phyloP scores from a whole-genome alignment of 2,797 vertebrate species.

The Mastacembelus armatus region DNA sequence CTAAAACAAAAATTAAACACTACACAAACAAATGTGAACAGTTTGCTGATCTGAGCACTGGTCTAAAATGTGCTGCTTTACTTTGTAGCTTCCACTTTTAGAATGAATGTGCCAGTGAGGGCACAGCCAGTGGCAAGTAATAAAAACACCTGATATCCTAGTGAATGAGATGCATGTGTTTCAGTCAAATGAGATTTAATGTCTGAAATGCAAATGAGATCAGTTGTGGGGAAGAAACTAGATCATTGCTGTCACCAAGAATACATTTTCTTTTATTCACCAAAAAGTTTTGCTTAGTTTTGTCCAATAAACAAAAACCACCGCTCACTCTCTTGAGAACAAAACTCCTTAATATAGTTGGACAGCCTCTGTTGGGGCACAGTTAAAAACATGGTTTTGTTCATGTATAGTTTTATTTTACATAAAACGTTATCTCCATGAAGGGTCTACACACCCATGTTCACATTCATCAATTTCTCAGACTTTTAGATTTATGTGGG shows the following conservation, averaged over 20 bases:
- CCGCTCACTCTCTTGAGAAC: too few species aligned
- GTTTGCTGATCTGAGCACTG: constrained; percentile 24
- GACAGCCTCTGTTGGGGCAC: too few species aligned
- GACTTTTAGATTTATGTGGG: background rate
- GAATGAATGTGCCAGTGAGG: background rate
- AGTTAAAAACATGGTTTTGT: too few species aligned
- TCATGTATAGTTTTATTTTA: background rate
- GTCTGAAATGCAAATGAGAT: constrained; percentile 12
- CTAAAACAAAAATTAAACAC: constrained; percentile 29
- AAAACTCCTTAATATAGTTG: too few species aligned
- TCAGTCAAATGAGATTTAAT: too few species aligned
- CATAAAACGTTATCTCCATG: background rate
- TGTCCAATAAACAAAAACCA: too few species aligned
- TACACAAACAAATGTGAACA: constrained; percentile 38
- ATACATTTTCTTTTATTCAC: background rate
- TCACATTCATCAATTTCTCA: background rate
- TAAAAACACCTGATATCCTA: background rate
- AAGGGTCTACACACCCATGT: background rate
- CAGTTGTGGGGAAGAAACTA: background rate
- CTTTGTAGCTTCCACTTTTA: background rate
- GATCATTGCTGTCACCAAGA: background rate
- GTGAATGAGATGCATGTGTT: background rate
- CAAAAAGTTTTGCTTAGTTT: background rate
- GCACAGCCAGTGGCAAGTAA: background rate
- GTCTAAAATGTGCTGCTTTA: constrained; percentile 1